These are phyloP conservation scores for Drosophila subobscura DNA, from an alignment of 1,140 invertebrate genomes.

Conservation along the genomic window DNA sequence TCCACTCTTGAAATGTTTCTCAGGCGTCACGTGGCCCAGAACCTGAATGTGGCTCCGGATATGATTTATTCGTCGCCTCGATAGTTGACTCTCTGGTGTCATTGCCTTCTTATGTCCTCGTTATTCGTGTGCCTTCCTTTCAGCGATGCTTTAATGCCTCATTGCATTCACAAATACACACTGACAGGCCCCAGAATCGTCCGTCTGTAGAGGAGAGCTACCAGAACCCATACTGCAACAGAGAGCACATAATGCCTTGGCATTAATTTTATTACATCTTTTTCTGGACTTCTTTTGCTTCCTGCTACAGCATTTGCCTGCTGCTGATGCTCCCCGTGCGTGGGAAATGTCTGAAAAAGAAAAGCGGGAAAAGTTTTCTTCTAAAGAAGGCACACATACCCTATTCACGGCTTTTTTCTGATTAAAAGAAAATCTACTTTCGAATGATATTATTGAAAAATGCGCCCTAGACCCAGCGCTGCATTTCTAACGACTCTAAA, in stretches of 20 bases:
- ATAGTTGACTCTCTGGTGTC: constrained; percentile 47
- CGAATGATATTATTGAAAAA: no score
- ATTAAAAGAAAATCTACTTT: no score
- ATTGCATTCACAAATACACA: constrained; percentile 53
- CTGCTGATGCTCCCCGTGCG: constrained; percentile 7
- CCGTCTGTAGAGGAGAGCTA: no score
- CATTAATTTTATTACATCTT: constrained; percentile 75
- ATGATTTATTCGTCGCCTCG: constrained; percentile 42
- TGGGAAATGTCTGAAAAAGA: constrained; percentile 19
- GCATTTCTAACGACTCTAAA: no score
- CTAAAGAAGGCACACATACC: background rate
- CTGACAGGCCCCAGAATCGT: background rate
- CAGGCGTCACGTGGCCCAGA: background rate
- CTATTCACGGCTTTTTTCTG: background rate
- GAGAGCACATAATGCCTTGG: constrained; percentile 43
- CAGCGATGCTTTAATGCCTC: constrained; percentile 58
- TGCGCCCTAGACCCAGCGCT: no score
- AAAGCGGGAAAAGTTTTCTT: background rate
- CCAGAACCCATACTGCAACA: constrained; percentile 4
- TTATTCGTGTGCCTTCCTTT: constrained; percentile 43
- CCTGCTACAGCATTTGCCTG: constrained; percentile 39
- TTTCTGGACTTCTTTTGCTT: constrained; percentile 30
- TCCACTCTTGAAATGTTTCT: background rate
- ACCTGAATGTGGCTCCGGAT: constrained; percentile 19
- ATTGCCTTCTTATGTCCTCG: constrained; percentile 52